Evolutionary conservation across 2,113 vertebrate genomes (phyloP), one percentile per base, ranked within the genome.

Genomic region (Irena cyanogastra): DNA sequence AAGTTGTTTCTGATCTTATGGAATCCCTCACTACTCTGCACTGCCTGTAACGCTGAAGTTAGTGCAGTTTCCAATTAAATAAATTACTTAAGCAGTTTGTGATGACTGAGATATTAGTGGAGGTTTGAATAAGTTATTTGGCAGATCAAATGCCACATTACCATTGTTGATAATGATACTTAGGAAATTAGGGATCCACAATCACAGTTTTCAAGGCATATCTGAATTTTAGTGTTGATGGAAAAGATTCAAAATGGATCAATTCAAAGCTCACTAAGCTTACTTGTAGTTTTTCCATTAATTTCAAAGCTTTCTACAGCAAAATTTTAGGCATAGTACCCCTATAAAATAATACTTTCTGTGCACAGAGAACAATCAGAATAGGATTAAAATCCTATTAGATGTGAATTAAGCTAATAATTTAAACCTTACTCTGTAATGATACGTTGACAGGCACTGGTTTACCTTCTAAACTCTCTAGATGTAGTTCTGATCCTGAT

Each of bases 351-450:
- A 83, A 47, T 30, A 41, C 79, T 52, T 94, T 80, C 61, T 95
- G 37, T 78, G 71, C 56, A 64, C 33, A 88, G 39, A 90, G 71
- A 95, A 88, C 79, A 88, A 86, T 86, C 85, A 93, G 72, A 92
- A 87, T 22, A 82, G 93, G 92, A 94, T 94, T 93, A 95, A 95
- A 96, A 94, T 75, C 83, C 69, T 75, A 90, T 89, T 88, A 89
- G 47, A 68, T 15, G 8, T 50, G 68, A 92, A 83, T 63, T 83
- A 78, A 78, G 50, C 31, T 53, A 85, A 86, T 64, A 83, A 93
- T 68, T 90, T 64, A 89, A 83, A 76, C 61, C 65, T 71, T 24
- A 10, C 17, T 87, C 28, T 52, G 23, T 37, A 84, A 80, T 30
- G 47, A 78, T 78, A 78, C 8, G 5, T 17, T 83, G 60, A 44